Evolutionary conservation across 2,797 vertebrate species (phyloP).

Genomic region (Hylomyscus alleni): DNA sequence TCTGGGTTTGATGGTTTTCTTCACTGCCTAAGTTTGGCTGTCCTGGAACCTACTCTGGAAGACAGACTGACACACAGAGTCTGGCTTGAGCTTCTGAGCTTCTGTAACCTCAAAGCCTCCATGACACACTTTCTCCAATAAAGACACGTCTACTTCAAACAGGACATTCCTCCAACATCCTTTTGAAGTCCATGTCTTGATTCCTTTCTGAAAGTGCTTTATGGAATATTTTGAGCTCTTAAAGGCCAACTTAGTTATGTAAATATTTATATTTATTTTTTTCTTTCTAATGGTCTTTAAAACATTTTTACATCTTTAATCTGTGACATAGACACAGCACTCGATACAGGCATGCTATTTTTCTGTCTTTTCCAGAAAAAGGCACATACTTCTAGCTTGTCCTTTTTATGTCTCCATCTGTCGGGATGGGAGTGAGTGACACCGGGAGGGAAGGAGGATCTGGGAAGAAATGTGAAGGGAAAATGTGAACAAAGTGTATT

Average conservation of each 20-base stretch:
- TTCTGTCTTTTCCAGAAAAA: constrained; percentile 29
- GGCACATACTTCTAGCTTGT: neutral
- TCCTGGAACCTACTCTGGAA: neutral
- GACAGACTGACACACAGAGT: neutral
- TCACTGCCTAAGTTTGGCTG: neutral
- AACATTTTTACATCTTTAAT: constrained; percentile 54
- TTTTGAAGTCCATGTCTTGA: too few species aligned
- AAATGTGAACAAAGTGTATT: neutral
- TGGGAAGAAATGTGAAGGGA: neutral
- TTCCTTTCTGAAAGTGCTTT: neutral
- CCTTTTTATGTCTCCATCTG: constrained; percentile 34
- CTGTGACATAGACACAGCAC: constrained; percentile 38
- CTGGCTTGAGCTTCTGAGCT: neutral
- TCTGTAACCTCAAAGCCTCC: neutral
- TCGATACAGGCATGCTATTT: neutral
- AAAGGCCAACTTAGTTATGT: neutral
- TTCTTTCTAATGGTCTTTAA: constrained; percentile 34
- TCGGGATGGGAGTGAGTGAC: neutral
- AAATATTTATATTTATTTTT: constrained; percentile 47
- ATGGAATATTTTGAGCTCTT: neutral
- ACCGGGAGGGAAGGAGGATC: neutral
- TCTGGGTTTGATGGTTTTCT: neutral
- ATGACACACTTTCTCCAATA: neutral
- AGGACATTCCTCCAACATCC: neutral
- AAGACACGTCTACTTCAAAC: neutral